Percentiles rank a stretch among this genome's conserved stretches.
These are phyloP conservation scores for Acanthosepion esculentum DNA, from an alignment of 2,888 invertebrate species.

Conservation along the genomic window DNA sequence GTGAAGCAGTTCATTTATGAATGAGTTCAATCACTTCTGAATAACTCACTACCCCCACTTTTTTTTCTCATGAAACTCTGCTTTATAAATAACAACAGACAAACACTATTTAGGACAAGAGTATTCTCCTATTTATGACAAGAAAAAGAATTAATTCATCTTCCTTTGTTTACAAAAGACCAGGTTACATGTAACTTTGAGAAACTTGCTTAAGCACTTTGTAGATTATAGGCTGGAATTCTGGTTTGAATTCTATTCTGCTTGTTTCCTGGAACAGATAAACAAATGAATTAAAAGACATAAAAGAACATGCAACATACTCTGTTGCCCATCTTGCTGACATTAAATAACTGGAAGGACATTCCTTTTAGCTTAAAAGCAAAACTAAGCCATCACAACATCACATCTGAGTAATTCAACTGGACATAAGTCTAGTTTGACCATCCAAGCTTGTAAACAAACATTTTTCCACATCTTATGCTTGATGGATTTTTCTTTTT, in stretches of 20 bases:
- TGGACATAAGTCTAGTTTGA: background rate
- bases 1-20: no score
- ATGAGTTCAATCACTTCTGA: no score
- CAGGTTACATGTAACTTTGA: background rate
- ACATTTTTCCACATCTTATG: background rate
- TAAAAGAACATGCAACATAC: background rate
- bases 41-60: no score
- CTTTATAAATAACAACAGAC: no score
- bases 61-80: no score
- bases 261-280: background rate
- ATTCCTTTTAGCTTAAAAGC: conserved; percentile 18
- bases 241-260: background rate
- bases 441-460: background rate
- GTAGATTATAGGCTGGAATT: background rate
- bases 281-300: background rate
- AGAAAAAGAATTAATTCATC: no score
- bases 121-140: no score
- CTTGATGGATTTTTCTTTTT: background rate
- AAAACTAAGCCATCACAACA: background rate
- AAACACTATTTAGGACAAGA: no score
- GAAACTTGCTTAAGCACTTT: background rate
- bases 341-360: background rate
- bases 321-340: background rate
- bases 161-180: no score
- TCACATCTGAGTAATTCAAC: conserved; percentile 5